Evolutionary conservation across 1,140 invertebrate genomes (phyloP), one percentile per base, ranked within the genome.

Genomic region (Drosophila busckii): DNA sequence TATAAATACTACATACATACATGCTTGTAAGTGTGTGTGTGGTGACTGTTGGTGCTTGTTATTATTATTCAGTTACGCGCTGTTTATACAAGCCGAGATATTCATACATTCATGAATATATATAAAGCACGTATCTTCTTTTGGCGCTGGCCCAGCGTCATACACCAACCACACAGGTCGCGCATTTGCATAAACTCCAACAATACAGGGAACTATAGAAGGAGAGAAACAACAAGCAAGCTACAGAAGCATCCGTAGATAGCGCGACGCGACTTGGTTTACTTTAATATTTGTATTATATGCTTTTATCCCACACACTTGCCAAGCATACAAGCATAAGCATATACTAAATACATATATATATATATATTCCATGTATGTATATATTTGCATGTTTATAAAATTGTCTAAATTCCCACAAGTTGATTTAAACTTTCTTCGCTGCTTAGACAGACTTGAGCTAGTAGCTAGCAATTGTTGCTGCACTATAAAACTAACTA

Each of bases 351-450:
- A n/a, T n/a, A n/a, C n/a, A n/a, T n/a, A n/a, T n/a, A n/a, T n/a
- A 26, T 19, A 23, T 29, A 12, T 17, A 41, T 34, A 10, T 12
- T 31, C 54, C 38, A 38, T 53, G 31, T 29, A 42, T 46, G 23
- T 42, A 73, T 48, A 17, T 42, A 35, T 52, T 54, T 44, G 61
- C 62, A 64, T 78, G 71, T 78, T 78, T 78, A 78, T 80, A 78
- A 78, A 78, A 78, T 78, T 80, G 73, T 78, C 73, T 73, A 80
- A 78, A 80, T 78, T 78, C 75, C 73, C 73, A 78, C 73, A 78
- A 78, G 73, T 78, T 78, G 73, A 78, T 78, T 78, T 78, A 78
- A 78, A 78, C 73, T 80, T 80, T 73, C 63, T 61, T 68, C 37
- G 53, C 48, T 59, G 23, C 23, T 37, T 22, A 49, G 40, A 42